Conservation (phyloP, 2,113 vertebrate genomes). For the Elgaria multicarinata region DNA sequence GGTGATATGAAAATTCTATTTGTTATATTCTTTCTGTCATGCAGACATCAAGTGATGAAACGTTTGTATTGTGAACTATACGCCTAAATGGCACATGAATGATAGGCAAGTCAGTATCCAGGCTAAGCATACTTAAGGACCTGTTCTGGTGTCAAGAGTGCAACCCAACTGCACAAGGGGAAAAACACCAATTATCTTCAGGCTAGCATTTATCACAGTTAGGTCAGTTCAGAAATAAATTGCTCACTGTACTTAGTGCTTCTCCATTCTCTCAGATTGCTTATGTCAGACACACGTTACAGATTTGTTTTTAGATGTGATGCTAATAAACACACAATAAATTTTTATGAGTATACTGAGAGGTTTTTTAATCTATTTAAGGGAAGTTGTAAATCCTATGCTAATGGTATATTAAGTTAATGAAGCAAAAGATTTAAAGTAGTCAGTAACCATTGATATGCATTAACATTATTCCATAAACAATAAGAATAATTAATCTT, state of each 20-base stretch:
- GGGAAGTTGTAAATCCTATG: conserved; percentile 25
- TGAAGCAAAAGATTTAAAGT: conserved; percentile 49
- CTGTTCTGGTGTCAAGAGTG: neutral
- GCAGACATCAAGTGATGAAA: neutral
- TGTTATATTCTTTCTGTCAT: neutral
- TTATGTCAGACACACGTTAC: neutral
- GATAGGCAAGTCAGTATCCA: neutral
- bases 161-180: conserved; percentile 6
- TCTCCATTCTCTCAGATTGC: neutral
- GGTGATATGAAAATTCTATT: neutral
- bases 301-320: neutral
- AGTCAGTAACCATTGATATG: conserved; percentile 40
- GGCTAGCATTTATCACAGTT: conserved; percentile 4
- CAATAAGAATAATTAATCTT: conserved; percentile 23
- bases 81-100: neutral
- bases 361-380: conserved; percentile 16
- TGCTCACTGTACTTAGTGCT: neutral
- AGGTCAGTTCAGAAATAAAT: conserved; percentile 6
- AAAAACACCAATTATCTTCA: conserved; percentile 6
- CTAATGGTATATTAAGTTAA: conserved; percentile 36
- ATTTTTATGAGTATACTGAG: neutral
- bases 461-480: conserved; percentile 34
- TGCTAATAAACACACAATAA: neutral
- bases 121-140: neutral
- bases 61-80: neutral